Conservation (phyloP, 2,113 vertebrate species). For the Hippocampus zosterae region DNA sequence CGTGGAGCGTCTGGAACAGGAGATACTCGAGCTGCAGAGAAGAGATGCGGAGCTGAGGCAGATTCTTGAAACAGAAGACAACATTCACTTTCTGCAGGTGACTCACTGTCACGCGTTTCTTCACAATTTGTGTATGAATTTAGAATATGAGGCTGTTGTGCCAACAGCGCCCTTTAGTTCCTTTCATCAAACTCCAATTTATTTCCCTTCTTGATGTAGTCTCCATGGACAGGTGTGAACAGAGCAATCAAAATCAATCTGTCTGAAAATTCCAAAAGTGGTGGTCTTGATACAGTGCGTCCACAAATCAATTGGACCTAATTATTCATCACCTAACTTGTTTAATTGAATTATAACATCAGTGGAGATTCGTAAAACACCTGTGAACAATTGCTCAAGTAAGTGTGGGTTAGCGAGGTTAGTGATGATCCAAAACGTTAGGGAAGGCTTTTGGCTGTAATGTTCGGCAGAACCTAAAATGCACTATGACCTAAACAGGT, state of each 20-base stretch:
- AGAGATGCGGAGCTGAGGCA: slow-evolving; percentile 68
- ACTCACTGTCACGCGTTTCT: background rate
- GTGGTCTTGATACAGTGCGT: no score
- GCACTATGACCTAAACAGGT: no score
- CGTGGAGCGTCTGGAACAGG: slow-evolving; percentile 71
- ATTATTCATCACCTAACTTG: no score
- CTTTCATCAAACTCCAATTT: background rate
- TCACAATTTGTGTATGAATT: background rate
- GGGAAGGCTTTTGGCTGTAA: background rate
- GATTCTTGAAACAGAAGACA: slow-evolving; percentile 75
- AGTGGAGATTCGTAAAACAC: background rate
- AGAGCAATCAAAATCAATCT: no score
- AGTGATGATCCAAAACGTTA: background rate
- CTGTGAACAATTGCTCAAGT: background rate
- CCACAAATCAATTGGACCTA: no score
- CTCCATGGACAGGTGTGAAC: no score
- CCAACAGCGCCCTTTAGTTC: no score
- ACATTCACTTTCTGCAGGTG: slow-evolving; percentile 77
- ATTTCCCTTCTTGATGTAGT: no score
- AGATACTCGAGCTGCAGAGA: slow-evolving; percentile 72
- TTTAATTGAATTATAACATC: no score
- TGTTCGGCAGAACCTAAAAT: background rate
- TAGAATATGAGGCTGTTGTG: background rate
- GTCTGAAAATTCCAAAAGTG: no score
- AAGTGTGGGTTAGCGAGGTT: background rate